Conservation (phyloP, 2,113 vertebrate species). For the Lates calcarifer region DNA sequence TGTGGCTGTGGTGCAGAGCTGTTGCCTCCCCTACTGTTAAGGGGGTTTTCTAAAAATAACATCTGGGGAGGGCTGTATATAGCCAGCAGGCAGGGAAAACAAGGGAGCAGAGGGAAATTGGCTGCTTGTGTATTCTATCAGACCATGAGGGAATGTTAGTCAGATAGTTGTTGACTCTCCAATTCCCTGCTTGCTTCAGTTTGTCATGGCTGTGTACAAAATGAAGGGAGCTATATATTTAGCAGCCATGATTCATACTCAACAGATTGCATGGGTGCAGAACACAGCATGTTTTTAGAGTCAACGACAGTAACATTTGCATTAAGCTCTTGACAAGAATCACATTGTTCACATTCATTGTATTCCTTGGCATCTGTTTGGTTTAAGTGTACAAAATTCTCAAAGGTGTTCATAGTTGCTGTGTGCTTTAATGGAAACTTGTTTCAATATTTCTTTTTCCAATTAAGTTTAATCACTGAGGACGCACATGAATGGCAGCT, state of each 20-base stretch:
- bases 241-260: conserved; percentile 73
- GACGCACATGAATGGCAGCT: not conserved
- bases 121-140: conserved; percentile 73
- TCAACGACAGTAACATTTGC: conserved; percentile 35
- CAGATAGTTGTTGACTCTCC: conserved; percentile 61
- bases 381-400: not conserved
- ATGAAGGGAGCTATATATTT: conserved; percentile 61
- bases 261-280: conserved; percentile 60
- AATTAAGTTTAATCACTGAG: not conserved
- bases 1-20: conserved; percentile 65
- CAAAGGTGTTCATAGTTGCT: not conserved
- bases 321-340: conserved; percentile 12
- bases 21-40: conserved; percentile 69
- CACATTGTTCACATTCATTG: conserved; percentile 2
- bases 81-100: conserved; percentile 72
- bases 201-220: conserved; percentile 66
- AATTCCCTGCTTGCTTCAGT: conserved; percentile 56
- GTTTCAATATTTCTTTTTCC: not conserved
- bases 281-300: conserved; percentile 28
- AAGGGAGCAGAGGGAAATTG: conserved; percentile 73
- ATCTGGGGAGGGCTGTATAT: conserved; percentile 64
- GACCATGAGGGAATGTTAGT: conserved; percentile 67
- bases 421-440: not conserved
- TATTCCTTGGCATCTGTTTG: not conserved
- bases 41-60: conserved; percentile 81